Evolutionary conservation across 2,797 vertebrate species (phyloP).

Genomic region (Cyclura pinguis): DNA sequence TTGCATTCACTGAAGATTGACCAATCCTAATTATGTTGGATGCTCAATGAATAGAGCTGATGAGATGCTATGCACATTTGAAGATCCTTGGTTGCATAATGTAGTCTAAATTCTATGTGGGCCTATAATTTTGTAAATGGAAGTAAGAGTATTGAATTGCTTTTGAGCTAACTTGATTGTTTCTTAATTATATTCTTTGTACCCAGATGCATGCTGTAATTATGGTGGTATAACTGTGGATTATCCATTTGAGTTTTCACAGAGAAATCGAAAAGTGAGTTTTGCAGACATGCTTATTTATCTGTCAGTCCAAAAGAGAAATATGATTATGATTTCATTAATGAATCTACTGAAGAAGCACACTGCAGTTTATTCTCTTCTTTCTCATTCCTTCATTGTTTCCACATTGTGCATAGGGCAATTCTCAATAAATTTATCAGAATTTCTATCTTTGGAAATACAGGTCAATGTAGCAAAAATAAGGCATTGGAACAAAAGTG

Average conservation of each 20-base stretch:
- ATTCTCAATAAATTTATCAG: constrained; percentile 54
- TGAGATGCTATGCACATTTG: neutral
- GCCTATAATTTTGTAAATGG: neutral
- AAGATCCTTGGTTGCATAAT: neutral
- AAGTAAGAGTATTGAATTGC: neutral
- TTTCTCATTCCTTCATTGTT: neutral
- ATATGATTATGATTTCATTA: neutral
- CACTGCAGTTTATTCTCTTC: neutral
- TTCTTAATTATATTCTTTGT: neutral
- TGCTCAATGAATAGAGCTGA: neutral
- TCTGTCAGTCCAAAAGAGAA: constrained; percentile 48
- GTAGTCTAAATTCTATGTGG: neutral
- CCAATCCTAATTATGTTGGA: neutral
- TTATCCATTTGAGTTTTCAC: neutral
- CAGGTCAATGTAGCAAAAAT: constrained; percentile 42
- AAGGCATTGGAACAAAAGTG: constrained; percentile 51
- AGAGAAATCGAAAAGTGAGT: neutral
- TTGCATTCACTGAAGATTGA: neutral
- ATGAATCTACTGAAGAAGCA: neutral
- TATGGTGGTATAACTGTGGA: neutral
- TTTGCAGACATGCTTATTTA: constrained; percentile 21
- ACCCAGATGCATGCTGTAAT: neutral
- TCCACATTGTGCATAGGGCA: constrained; percentile 36
- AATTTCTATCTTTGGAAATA: constrained; percentile 62
- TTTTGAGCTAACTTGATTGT: neutral